phyloP scores from a whole-genome alignment of 1,140 invertebrate species.

The Hycleus cichorii region DNA sequence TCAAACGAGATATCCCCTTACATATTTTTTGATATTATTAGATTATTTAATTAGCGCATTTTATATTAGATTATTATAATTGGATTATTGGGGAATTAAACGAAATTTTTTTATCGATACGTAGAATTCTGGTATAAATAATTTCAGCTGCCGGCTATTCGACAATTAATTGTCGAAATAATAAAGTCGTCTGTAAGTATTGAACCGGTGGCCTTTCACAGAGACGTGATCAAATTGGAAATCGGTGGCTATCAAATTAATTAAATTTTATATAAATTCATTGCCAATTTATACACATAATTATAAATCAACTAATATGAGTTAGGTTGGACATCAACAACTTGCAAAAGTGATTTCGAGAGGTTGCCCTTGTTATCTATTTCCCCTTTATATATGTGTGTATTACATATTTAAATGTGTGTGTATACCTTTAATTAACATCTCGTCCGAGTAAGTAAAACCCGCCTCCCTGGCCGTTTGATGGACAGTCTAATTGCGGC shows the following conservation, averaged over 20 bases:
- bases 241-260: conserved; percentile 13
- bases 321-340: background rate
- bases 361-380: conserved; percentile 1
- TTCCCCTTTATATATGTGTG: too few relatives aligned
- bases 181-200: too few relatives aligned
- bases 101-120: too few relatives aligned
- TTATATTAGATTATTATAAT: too few relatives aligned
- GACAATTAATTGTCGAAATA: too few relatives aligned
- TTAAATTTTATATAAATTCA: background rate
- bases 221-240: conserved; percentile 8
- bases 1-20: too few relatives aligned
- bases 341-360: conserved; percentile 5
- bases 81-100: too few relatives aligned
- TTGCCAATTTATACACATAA: too few relatives aligned
- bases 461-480: conserved; percentile 7
- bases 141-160: too few relatives aligned
- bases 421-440: conserved; percentile 17
- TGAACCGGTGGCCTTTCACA: background rate
- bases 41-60: too few relatives aligned
- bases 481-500: conserved; percentile 17
- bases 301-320: conserved; percentile 3
- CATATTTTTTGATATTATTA: too few relatives aligned
- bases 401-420: background rate
- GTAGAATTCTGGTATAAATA: too few relatives aligned
- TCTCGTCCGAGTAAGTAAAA: conserved; percentile 15